These are phyloP conservation scores for Agonopterix heracliana DNA, from an alignment of 2,888 invertebrate species.

Conservation along the genomic window DNA sequence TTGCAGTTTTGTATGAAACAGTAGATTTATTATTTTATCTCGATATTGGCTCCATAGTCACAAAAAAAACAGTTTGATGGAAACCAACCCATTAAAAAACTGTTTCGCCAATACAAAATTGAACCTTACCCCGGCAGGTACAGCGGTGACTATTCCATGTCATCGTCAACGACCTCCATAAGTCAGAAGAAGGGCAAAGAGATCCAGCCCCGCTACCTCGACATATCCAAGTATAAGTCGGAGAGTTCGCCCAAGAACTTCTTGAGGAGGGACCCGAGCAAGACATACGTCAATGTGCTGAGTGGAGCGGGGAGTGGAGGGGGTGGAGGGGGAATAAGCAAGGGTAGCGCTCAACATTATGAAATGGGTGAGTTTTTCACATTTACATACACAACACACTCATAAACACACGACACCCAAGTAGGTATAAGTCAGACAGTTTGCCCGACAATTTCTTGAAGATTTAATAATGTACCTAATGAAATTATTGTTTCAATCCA, in stretches of 20 bases:
- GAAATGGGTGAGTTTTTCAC: constrained; percentile 56
- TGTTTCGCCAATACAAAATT: no score
- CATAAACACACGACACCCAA: no score
- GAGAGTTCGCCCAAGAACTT: constrained; percentile 65
- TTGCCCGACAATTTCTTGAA: no score
- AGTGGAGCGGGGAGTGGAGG: constrained; percentile 1
- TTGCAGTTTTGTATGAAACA: no score
- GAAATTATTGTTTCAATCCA: no score
- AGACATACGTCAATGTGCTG: constrained; percentile 62
- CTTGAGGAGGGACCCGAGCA: constrained; percentile 75
- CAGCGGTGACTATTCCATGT: constrained; percentile 71
- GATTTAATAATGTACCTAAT: no score
- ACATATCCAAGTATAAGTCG: constrained; percentile 78
- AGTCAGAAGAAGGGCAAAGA: constrained; percentile 40
- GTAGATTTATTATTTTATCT: no score
- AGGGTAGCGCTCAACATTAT: constrained; percentile 56
- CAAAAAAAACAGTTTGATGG: no score
- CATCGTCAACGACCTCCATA: constrained; percentile 64
- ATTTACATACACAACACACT: no score
- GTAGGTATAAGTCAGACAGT: no score
- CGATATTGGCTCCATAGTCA: no score
- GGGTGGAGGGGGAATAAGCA: constrained; percentile 34
- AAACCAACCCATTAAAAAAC: no score
- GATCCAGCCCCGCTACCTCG: constrained; percentile 71
- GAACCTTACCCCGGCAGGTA: constrained; percentile 32